Percentiles rank a stretch among this genome's conserved stretches.
phyloP scores from a whole-genome alignment of 1,140 invertebrate genomes.

The Atopsyche davidsoni region DNA sequence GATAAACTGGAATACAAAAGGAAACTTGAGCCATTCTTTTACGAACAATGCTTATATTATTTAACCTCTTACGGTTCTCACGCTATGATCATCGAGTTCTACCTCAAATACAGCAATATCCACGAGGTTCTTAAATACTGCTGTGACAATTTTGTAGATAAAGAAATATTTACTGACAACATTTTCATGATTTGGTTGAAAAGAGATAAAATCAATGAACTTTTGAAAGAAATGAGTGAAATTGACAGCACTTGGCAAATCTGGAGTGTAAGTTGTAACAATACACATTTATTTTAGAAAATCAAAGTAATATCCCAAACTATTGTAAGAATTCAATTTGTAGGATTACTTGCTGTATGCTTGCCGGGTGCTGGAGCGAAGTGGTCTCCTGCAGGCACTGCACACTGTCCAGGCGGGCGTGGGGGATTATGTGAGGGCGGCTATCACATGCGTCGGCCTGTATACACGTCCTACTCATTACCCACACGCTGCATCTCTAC shows the following conservation, averaged over 20 bases:
- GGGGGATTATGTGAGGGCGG: slow-evolving; percentile 62
- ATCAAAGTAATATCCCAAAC: too few relatives aligned
- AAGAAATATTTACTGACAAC: slow-evolving; percentile 63
- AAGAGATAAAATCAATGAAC: slow-evolving; percentile 51
- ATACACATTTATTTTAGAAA: not conserved
- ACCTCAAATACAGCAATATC: slow-evolving; percentile 57
- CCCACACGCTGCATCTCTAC: slow-evolving; percentile 51
- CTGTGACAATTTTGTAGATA: slow-evolving; percentile 55
- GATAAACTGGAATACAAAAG: slow-evolving; percentile 25
- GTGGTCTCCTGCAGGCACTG: slow-evolving; percentile 56
- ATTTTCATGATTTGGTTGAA: slow-evolving; percentile 62
- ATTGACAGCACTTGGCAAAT: slow-evolving; percentile 55
- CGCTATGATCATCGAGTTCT: slow-evolving; percentile 62
- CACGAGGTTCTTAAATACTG: slow-evolving; percentile 57
- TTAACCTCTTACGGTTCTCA: slow-evolving; percentile 64
- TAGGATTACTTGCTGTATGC: slow-evolving; percentile 58
- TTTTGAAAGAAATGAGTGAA: slow-evolving; percentile 55
- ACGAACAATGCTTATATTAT: slow-evolving; percentile 68
- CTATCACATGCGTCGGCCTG: slow-evolving; percentile 67
- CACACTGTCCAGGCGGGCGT: slow-evolving; percentile 65
- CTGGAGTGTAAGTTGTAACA: slow-evolving; percentile 63
- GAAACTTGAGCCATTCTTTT: slow-evolving; percentile 52
- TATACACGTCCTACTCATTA: slow-evolving; percentile 51
- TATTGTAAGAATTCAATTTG: slow-evolving; percentile 12
- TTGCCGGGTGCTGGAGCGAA: slow-evolving; percentile 60